A percentile compares a stretch with the other conserved stretches of the same genome.
phyloP scores from a whole-genome alignment of 2,797 vertebrate genomes.

The Meda fulgida region DNA sequence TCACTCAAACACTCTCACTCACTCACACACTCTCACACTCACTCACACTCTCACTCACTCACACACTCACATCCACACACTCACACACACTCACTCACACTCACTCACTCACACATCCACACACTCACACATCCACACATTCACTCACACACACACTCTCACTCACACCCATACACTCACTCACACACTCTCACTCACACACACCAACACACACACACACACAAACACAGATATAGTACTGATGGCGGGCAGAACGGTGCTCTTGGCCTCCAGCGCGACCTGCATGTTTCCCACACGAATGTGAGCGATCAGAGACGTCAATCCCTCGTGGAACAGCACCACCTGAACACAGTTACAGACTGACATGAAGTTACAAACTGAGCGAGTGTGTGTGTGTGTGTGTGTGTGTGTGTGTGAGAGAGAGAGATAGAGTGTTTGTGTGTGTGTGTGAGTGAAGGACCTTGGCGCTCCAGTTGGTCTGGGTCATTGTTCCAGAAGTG shows the following conservation, averaged over 20 bases:
- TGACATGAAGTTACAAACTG: background rate
- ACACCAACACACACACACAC: background rate
- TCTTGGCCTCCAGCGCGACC: conserved; percentile 84
- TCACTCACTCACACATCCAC: too few species aligned
- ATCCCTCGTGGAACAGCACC: conserved; percentile 79
- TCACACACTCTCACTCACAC: too few species aligned
- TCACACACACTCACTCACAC: too few species aligned
- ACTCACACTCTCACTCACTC: too few species aligned
- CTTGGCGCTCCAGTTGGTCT: conserved; percentile 87
- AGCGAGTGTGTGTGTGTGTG: conserved; percentile 6
- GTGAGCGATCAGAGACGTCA: conserved; percentile 85
- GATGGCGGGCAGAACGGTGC: conserved; percentile 78
- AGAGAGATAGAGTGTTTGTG: background rate
- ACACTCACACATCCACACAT: too few species aligned
- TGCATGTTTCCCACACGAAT: conserved; percentile 85
- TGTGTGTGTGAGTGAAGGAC: conserved; percentile 58
- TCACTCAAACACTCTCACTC: too few species aligned
- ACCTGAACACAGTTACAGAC: conserved; percentile 70
- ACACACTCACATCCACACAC: too few species aligned
- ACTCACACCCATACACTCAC: too few species aligned
- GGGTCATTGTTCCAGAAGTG: conserved; percentile 83
- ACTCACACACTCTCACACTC: too few species aligned
- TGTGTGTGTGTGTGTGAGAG: background rate
- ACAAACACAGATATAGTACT: conserved; percentile 68
- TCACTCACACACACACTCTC: too few species aligned